Base-by-base conservation (phyloP, 2,797 vertebrate species). In the Rhinatrema bivittatum region DNA sequence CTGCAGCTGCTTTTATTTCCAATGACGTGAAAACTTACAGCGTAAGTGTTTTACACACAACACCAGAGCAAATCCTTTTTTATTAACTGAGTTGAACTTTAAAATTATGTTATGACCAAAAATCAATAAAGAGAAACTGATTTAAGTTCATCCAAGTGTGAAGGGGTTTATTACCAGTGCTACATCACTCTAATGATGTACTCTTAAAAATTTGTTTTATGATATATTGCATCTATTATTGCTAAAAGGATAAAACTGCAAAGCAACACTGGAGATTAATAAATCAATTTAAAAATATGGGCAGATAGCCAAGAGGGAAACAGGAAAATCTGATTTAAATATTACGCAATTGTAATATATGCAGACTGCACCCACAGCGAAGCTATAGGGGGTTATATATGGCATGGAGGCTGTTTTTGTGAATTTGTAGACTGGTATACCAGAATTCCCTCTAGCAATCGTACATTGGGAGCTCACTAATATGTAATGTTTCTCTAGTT, bases 91-190 rank as follows among this genome's bases (percentile, higher is more conserved):
- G 70, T 81, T 85, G 81, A 85, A 86, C 82, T 86, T 86, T 83
- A 85, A 85, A 86, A 86, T 86, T 84, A 86, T 85, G 79, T 84
- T 82, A 83, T 84, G 80, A 83, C 82, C 82, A 83, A 86, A 84
- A 85, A 85, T 86, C 82, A 85, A 86, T 86, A 86, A 85, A 78
- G 78, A 84, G 80, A 85, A 85, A 86, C 84, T 86, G 81, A 86
- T 86, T 86, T 85, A 86, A 86, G 80, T 82, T 84, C 81, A 86
- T 74, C 61, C 76, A 61, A 80, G 81, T 85, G 82, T 86, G 82
- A 85, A 85, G 76, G 75, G 78, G 76, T 85, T 85, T 86, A 86
- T 86, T 85, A 84, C 82, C 49, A 77, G 75, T 60, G 73, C 78
- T 86, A 79, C 65, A 86, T 86, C 84, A 85, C 74, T 81, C 79